A percentile compares a stretch with the other conserved stretches of the same genome.
Conservation (phyloP, 1,140 invertebrate genomes). For the Microplitis mediator region DNA sequence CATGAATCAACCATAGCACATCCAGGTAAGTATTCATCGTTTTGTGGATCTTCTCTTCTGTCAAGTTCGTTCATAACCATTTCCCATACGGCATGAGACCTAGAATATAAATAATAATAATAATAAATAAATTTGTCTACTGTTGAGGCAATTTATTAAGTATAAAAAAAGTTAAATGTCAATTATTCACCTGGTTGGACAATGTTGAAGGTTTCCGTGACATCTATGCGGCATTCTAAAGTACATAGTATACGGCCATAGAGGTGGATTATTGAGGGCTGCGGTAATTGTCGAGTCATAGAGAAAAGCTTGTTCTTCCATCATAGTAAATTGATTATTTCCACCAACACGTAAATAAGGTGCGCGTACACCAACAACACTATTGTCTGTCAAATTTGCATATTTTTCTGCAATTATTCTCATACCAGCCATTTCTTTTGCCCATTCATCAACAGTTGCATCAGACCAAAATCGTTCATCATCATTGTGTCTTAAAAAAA, state of each 20-base stretch:
- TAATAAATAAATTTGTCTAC: background rate
- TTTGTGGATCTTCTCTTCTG: conserved; percentile 86
- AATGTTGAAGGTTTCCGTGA: conserved; percentile 91
- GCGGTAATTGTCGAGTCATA: conserved; percentile 96
- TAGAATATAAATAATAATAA: conserved; percentile 28
- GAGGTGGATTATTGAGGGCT: conserved; percentile 86
- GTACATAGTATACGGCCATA: conserved; percentile 98
- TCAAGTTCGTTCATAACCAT: conserved; percentile 98
- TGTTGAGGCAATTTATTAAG: background rate
- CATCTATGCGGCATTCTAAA: conserved; percentile 95
- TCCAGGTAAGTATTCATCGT: conserved; percentile 90
- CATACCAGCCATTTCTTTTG: conserved; percentile 96
- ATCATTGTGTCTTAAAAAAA: conserved; percentile 78
- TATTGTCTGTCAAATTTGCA: conserved; percentile 91
- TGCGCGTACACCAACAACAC: conserved; percentile 90
- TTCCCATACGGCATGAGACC: conserved; percentile 90
- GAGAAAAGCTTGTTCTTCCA: conserved; percentile 95
- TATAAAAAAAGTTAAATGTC: conserved; percentile 35
- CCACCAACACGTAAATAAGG: conserved; percentile 93
- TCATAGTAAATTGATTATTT: conserved; percentile 97
- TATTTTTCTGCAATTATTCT: conserved; percentile 91
- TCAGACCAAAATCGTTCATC: conserved; percentile 94
- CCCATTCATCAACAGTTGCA: conserved; percentile 91
- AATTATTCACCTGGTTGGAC: conserved; percentile 75
- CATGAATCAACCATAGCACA: conserved; percentile 97